phyloP scores from a whole-genome alignment of 2,113 vertebrate species.

The Ameiurus melas region DNA sequence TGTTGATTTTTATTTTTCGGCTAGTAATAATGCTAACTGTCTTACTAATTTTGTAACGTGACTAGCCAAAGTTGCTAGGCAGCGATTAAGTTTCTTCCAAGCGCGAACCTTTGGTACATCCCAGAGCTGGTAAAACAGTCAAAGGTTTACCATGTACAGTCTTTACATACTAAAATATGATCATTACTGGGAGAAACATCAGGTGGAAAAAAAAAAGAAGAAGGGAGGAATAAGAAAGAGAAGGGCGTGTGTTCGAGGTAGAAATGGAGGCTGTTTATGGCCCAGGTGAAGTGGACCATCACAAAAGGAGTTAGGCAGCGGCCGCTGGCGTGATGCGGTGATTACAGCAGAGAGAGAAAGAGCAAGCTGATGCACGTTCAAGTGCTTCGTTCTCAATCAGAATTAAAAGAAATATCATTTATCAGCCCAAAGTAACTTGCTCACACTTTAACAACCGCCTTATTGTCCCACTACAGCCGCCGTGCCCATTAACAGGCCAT shows the following conservation, averaged over 20 bases:
- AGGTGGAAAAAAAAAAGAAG: constrained; percentile 6
- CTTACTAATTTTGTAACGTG: neutral
- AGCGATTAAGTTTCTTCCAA: neutral
- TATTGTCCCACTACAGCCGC: neutral
- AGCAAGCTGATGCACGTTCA: constrained; percentile 24
- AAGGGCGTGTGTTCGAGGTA: constrained; percentile 62
- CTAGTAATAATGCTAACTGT: neutral
- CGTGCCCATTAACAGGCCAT: neutral
- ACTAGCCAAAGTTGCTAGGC: neutral
- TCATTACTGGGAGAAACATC: neutral
- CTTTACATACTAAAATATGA: neutral
- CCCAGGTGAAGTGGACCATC: constrained; percentile 78
- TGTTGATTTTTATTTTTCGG: neutral
- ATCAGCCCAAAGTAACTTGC: neutral
- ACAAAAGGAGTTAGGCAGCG: constrained; percentile 72
- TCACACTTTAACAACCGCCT: neutral
- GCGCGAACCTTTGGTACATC: neutral
- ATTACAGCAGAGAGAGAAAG: constrained; percentile 59
- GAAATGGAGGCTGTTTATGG: constrained; percentile 70
- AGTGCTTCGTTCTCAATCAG: neutral
- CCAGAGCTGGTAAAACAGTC: neutral
- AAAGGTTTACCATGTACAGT: neutral
- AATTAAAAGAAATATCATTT: neutral
- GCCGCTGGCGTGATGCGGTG: constrained; percentile 70
- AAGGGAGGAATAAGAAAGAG: constrained; percentile 51